Conservation (phyloP, 2,113 vertebrate species). For the Phodopus roborovskii region DNA sequence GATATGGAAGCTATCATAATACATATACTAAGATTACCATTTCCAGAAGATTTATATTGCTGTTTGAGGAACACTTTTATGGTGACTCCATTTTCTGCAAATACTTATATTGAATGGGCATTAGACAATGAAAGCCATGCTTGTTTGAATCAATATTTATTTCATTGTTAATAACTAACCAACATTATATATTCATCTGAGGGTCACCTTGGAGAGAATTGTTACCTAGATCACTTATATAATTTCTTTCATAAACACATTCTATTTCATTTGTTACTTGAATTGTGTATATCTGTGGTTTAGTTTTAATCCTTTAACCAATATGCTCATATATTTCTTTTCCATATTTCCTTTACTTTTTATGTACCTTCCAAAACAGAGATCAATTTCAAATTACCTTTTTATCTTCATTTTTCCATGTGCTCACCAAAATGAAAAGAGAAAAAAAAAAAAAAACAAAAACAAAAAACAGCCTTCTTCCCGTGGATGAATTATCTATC, state of each 20-base stretch:
- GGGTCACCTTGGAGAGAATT: neutral
- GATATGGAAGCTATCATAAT: neutral
- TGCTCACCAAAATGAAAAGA: neutral
- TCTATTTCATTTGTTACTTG: neutral
- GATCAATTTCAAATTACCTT: neutral
- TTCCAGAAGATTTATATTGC: neutral
- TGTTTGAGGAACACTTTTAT: neutral
- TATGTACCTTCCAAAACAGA: neutral
- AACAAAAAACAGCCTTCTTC: neutral
- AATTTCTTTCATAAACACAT: neutral
- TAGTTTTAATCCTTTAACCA: neutral
- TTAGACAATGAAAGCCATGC: neutral
- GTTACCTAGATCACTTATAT: neutral
- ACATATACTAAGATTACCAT: neutral
- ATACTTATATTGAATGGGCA: neutral
- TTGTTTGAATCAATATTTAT: neutral
- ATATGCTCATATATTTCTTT: neutral
- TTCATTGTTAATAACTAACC: neutral
- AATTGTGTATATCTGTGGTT: too few species aligned
- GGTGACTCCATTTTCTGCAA: too few species aligned
- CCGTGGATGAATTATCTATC: neutral
- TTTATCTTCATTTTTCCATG: neutral
- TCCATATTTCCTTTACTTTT: neutral
- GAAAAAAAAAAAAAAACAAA: too few species aligned
- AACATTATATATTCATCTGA: neutral